Percentiles rank a stretch among this genome's conserved stretches.
Conservation (phyloP, 2,888 invertebrate species). For the Frankliniella intonsa region DNA sequence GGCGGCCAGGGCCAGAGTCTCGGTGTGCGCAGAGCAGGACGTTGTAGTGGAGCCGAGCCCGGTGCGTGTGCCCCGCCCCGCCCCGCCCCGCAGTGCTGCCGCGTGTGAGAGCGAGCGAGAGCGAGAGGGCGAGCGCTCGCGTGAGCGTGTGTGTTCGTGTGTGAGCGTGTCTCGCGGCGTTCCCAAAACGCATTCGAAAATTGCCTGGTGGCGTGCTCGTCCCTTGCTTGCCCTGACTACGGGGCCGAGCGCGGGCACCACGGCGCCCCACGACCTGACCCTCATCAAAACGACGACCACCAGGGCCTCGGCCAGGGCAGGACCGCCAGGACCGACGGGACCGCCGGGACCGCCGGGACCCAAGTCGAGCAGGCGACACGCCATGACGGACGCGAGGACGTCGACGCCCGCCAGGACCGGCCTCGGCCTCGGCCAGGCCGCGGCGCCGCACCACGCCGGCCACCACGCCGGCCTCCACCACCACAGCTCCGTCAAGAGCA, state of each 20-base stretch:
- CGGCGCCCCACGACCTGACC: neutral
- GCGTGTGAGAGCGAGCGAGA: neutral
- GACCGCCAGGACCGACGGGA: neutral
- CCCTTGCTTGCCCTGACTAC: constrained; percentile 5
- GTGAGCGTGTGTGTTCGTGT: neutral
- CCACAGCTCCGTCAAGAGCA: constrained; percentile 3
- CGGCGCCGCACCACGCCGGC: neutral
- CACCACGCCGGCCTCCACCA: neutral
- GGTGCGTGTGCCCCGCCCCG: no score
- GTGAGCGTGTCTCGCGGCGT: neutral
- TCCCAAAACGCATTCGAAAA: constrained; percentile 2
- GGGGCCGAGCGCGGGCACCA: constrained; percentile 20
- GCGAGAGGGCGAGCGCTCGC: neutral
- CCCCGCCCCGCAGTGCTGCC: neutral
- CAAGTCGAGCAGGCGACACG: neutral
- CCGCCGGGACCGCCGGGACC: neutral
- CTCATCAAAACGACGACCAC: neutral
- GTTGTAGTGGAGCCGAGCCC: no score
- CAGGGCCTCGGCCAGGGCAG: neutral
- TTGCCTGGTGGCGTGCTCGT: constrained; percentile 14
- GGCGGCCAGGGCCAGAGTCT: no score
- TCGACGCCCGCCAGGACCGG: neutral
- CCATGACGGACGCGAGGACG: constrained; percentile 1
- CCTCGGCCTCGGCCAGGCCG: neutral
- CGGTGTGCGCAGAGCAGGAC: no score